phyloP scores from a whole-genome alignment of 2,797 vertebrate species.

The Malacoraja senta region DNA sequence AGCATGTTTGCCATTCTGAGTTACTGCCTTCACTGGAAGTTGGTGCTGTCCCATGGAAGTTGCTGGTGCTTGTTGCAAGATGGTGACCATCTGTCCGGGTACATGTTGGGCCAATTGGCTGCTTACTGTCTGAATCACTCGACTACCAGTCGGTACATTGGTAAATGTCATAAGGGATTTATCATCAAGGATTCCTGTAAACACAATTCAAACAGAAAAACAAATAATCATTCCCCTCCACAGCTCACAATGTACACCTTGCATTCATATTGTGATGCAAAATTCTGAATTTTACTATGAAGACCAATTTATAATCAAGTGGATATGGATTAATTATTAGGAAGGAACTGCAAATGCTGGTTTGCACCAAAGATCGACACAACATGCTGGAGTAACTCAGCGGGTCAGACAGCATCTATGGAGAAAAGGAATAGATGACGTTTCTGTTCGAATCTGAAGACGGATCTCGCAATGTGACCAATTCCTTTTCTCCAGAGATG shows the following conservation, averaged over 20 bases:
- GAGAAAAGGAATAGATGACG: no score
- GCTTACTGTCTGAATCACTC: conserved; percentile 85
- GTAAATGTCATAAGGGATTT: conserved; percentile 61
- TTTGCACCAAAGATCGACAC: no score
- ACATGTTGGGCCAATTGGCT: conserved; percentile 63
- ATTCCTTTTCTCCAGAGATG: no score
- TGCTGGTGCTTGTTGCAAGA: conserved; percentile 68
- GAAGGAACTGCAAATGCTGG: no score
- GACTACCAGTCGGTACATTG: conserved; percentile 67
- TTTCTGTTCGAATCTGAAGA: no score
- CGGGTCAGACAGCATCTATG: no score
- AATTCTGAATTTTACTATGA: background rate
- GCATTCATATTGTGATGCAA: background rate
- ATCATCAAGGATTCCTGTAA: conserved; percentile 57
- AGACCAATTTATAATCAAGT: background rate
- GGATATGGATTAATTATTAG: background rate
- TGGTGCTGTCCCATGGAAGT: conserved; percentile 77
- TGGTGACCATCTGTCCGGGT: conserved; percentile 65
- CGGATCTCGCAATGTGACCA: no score
- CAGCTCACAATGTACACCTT: background rate
- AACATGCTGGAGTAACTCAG: no score
- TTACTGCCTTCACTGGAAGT: conserved; percentile 76
- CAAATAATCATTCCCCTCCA: background rate
- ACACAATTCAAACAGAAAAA: conserved; percentile 11
- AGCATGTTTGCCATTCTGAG: conserved; percentile 85